Conservation (phyloP, 2,797 vertebrate species). For the Atherinosoma microstoma region DNA sequence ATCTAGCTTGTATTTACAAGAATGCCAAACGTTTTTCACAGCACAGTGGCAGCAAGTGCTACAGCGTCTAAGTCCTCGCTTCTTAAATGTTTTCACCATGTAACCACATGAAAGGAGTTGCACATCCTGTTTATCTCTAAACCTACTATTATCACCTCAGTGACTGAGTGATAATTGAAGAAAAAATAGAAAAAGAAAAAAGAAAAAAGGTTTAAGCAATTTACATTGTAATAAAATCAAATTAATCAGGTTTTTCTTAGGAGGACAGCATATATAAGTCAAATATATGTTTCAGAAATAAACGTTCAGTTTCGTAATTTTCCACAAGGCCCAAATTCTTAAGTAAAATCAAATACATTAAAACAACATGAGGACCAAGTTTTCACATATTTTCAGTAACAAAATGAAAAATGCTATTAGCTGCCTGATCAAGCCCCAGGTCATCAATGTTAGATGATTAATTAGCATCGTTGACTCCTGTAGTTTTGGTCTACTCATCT, state of each 20-base stretch:
- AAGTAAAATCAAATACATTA: too few relatives aligned
- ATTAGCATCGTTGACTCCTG: not conserved
- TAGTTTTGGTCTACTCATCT: not conserved
- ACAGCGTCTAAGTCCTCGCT: slow-evolving; percentile 25
- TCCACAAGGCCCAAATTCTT: too few relatives aligned
- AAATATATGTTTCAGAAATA: not conserved
- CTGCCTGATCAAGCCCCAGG: not conserved
- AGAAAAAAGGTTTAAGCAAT: not conserved
- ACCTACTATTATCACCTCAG: slow-evolving; percentile 60
- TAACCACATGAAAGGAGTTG: slow-evolving; percentile 72
- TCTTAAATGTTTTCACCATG: slow-evolving; percentile 52
- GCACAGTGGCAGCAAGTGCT: slow-evolving; percentile 16
- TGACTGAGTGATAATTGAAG: slow-evolving; percentile 25
- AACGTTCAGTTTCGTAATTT: too few relatives aligned
- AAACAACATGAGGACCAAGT: too few relatives aligned
- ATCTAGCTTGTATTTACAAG: slow-evolving; percentile 22
- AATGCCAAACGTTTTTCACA: slow-evolving; percentile 24
- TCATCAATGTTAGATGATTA: not conserved
- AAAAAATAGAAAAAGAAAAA: not conserved
- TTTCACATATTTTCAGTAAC: too few relatives aligned
- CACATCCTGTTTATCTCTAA: slow-evolving; percentile 76
- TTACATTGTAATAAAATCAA: not conserved
- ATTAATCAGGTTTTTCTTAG: not conserved
- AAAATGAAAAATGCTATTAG: too few relatives aligned
- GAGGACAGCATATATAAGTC: not conserved